Evolutionary conservation across 2,113 vertebrate genomes (phyloP).

Genomic region (Lophochroa leadbeateri): DNA sequence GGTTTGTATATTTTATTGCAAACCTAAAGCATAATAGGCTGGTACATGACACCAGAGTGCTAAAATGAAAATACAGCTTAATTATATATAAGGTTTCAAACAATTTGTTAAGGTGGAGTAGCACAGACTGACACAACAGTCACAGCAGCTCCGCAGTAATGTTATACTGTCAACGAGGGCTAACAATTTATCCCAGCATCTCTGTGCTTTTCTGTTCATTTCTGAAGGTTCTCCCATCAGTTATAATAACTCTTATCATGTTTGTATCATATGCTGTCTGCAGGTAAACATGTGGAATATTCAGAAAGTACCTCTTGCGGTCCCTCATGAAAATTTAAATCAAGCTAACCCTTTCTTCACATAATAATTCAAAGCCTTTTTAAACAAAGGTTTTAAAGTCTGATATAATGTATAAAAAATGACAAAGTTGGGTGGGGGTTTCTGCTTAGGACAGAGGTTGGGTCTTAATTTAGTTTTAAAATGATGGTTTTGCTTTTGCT

Average conservation of each 20-base stretch:
- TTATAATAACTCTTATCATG: background rate
- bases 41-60: background rate
- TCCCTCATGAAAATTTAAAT: background rate
- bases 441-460: background rate
- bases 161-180: background rate
- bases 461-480: background rate
- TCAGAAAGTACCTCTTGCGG: background rate
- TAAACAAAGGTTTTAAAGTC: background rate
- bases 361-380: background rate
- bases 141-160: background rate
- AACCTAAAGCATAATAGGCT: slow-evolving; percentile 18
- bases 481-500: background rate
- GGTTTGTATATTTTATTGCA: slow-evolving; percentile 23
- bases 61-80: slow-evolving; percentile 56
- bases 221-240: background rate
- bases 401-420: background rate
- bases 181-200: background rate
- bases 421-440: background rate
- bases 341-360: background rate
- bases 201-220: background rate
- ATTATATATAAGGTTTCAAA: slow-evolving; percentile 27
- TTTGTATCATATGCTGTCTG: background rate
- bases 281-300: background rate
- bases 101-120: slow-evolving; percentile 22
- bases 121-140: background rate